Evolutionary conservation across 2,888 invertebrate species (phyloP).

Genomic region (Eucera pruinosa): DNA sequence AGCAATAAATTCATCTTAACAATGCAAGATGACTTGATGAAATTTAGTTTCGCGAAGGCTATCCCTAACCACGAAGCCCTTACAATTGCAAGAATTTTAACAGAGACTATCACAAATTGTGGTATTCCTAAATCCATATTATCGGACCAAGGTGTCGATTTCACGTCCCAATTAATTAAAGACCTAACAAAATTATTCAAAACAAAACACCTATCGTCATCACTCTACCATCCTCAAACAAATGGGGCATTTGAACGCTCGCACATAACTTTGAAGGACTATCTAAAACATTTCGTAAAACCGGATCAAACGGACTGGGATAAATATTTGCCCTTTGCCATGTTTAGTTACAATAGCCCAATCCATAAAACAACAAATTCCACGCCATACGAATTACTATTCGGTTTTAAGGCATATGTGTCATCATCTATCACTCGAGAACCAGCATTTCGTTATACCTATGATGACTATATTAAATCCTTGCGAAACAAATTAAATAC

Average conservation of each 20-base stretch:
- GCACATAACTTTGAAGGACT: no score
- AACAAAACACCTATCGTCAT: conserved; percentile 17
- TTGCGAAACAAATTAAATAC: no score
- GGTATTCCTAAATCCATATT: conserved; percentile 19
- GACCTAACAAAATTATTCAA: conserved; percentile 10
- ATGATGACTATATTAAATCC: no score
- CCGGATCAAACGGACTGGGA: no score
- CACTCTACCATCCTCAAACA: conserved; percentile 14
- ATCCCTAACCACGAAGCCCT: conserved; percentile 12
- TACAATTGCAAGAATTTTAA: conserved; percentile 7
- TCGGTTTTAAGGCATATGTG: no score
- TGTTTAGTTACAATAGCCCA: no score
- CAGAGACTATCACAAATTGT: background rate
- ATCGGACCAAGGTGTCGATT: conserved; percentile 3
- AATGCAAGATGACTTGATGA: conserved; percentile 11
- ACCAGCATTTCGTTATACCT: no score
- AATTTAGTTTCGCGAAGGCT: conserved; percentile 10
- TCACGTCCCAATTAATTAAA: conserved; percentile 18
- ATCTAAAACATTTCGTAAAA: no score
- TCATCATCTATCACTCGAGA: no score
- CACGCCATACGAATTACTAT: background rate
- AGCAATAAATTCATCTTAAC: conserved; percentile 21
- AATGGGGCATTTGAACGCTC: conserved; percentile 14
- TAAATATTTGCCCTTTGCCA: no score
- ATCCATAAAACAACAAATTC: no score